Evolutionary conservation across 2,797 vertebrate genomes (phyloP).

Genomic region (Amblyopsis hoosieri): DNA sequence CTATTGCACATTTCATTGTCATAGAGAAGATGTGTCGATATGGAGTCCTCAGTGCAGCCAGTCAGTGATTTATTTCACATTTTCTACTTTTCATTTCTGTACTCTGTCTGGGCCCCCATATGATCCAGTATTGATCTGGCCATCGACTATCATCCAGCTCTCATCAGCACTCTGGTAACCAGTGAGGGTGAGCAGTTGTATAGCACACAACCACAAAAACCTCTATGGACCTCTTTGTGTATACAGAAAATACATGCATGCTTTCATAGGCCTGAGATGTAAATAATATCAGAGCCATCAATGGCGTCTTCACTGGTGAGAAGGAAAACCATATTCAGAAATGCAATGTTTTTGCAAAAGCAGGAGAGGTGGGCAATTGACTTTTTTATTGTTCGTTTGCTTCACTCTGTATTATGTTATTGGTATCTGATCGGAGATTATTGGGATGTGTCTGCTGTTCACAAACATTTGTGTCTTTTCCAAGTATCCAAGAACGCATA

Average conservation of each 20-base stretch:
- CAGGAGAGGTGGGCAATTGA: not conserved
- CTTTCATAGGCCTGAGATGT: constrained; percentile 3
- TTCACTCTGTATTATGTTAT: constrained; percentile 9
- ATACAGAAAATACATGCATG: constrained; percentile 11
- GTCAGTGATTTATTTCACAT: constrained; percentile 42
- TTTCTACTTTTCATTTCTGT: constrained; percentile 51
- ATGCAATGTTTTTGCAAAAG: not conserved
- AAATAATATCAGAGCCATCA: not conserved
- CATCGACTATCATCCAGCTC: constrained; percentile 47
- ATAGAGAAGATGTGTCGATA: constrained; percentile 12
- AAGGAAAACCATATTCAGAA: constrained; percentile 1
- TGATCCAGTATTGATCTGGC: constrained; percentile 59
- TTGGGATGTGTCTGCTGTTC: constrained; percentile 23
- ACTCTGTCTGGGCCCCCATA: constrained; percentile 45
- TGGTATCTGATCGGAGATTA: constrained; percentile 4
- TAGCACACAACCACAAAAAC: constrained; percentile 31
- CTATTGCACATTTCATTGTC: constrained; percentile 5
- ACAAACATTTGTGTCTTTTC: constrained; percentile 6
- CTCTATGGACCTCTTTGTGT: constrained; percentile 16
- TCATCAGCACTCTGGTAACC: constrained; percentile 17
- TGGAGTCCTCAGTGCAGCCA: constrained; percentile 25
- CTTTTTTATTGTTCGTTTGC: too few relatives aligned
- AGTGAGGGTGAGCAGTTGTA: constrained; percentile 17
- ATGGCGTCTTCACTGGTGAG: not conserved
- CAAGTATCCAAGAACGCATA: not conserved